Conservation (phyloP, 2,888 invertebrate genomes). For the Eupsilia transversa region DNA sequence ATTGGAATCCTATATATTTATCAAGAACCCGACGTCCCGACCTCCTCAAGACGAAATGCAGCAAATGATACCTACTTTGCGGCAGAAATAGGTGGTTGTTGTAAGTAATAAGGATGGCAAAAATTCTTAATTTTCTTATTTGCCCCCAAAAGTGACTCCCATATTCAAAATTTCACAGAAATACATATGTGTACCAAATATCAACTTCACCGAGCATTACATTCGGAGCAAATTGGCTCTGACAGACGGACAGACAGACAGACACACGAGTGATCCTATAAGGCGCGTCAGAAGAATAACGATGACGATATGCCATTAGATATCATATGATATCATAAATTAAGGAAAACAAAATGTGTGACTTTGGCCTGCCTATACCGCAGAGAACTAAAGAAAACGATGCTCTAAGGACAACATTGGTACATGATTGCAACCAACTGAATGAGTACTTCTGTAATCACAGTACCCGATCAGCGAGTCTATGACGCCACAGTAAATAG, state of each 20-base stretch:
- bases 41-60: neutral
- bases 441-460: neutral
- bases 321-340: neutral
- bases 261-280: too few relatives aligned
- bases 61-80: too few relatives aligned
- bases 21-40: neutral
- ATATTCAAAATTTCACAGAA: too few relatives aligned
- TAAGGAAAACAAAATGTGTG: too few relatives aligned
- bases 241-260: too few relatives aligned
- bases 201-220: too few relatives aligned
- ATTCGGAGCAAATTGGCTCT: too few relatives aligned
- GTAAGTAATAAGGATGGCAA: too few relatives aligned
- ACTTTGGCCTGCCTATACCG: neutral
- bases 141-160: too few relatives aligned
- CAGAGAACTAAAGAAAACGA: neutral
- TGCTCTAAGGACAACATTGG: neutral
- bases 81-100: too few relatives aligned
- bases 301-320: neutral
- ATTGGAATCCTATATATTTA: neutral
- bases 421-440: neutral
- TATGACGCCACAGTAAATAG: neutral
- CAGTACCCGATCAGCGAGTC: neutral
- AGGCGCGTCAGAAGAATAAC: neutral
- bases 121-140: too few relatives aligned
- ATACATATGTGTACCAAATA: too few relatives aligned